Conservation (phyloP, 1,140 invertebrate species). For the Pomacea maculata region DNA sequence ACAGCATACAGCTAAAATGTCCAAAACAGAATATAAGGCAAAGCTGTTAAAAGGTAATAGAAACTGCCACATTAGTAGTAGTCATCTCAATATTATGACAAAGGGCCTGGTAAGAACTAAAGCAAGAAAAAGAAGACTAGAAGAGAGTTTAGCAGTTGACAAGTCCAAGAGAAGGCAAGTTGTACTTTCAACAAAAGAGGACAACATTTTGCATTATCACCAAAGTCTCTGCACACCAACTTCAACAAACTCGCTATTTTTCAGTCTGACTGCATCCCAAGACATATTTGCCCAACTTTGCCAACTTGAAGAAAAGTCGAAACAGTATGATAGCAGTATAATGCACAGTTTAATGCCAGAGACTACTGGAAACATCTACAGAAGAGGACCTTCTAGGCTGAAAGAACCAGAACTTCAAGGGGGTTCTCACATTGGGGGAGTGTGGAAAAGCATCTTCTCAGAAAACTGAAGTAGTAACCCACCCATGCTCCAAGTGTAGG, state of each 20-base stretch:
- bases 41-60: no score
- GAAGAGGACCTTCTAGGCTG: neutral
- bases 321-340: constrained; percentile 1
- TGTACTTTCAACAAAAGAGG: no score
- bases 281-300: constrained; percentile 22
- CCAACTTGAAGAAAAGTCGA: constrained; percentile 14
- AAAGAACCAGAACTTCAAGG: neutral
- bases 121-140: no score
- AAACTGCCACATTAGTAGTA: no score
- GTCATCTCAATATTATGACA: no score
- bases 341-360: constrained; percentile 5
- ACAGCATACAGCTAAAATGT: no score
- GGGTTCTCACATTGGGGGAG: constrained; percentile 7
- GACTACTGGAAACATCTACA: neutral
- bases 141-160: no score
- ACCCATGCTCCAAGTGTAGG: no score
- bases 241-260: neutral
- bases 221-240: neutral
- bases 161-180: no score
- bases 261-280: neutral
- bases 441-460: constrained; percentile 19
- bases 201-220: neutral
- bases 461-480: neutral
- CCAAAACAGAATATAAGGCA: no score
- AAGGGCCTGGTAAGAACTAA: no score